phyloP scores from a whole-genome alignment of 2,888 invertebrate genomes.

The Pediacus dermestoides region DNA sequence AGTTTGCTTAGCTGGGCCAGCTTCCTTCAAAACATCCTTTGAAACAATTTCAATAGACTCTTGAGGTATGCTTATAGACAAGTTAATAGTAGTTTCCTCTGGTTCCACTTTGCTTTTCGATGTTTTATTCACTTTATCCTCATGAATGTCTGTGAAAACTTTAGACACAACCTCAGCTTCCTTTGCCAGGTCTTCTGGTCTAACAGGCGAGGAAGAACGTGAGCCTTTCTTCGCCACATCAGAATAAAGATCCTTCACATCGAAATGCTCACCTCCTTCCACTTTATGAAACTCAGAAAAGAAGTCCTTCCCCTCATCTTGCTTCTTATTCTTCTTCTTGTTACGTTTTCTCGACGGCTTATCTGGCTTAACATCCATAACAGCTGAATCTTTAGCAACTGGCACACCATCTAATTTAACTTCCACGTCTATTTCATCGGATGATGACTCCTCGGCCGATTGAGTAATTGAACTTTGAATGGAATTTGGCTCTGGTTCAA shows the following conservation, averaged over 20 bases:
- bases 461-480: slow-evolving; percentile 5
- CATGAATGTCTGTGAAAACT: slow-evolving; percentile 38
- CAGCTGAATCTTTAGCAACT: slow-evolving; percentile 30
- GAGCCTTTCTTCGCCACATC: slow-evolving; percentile 36
- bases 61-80: slow-evolving; percentile 27
- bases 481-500: not conserved
- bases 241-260: slow-evolving; percentile 41
- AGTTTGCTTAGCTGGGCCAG: slow-evolving; percentile 18
- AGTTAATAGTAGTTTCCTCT: slow-evolving; percentile 25
- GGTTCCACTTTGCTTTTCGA: slow-evolving; percentile 12
- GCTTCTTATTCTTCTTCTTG: slow-evolving; percentile 24
- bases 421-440: slow-evolving; percentile 39
- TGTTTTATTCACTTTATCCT: slow-evolving; percentile 28
- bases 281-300: slow-evolving; percentile 37
- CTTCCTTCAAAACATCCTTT: slow-evolving; percentile 26
- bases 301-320: slow-evolving; percentile 29
- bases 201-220: slow-evolving; percentile 37
- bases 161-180: slow-evolving; percentile 35
- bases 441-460: slow-evolving; percentile 18
- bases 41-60: slow-evolving; percentile 31
- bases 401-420: slow-evolving; percentile 39
- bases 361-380: slow-evolving; percentile 32
- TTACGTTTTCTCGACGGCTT: slow-evolving; percentile 28
- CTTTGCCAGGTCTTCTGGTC: slow-evolving; percentile 20
- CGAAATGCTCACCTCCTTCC: slow-evolving; percentile 29